Evolutionary conservation across 1,140 invertebrate species (phyloP).

Genomic region (Xylocopa sonorina): DNA sequence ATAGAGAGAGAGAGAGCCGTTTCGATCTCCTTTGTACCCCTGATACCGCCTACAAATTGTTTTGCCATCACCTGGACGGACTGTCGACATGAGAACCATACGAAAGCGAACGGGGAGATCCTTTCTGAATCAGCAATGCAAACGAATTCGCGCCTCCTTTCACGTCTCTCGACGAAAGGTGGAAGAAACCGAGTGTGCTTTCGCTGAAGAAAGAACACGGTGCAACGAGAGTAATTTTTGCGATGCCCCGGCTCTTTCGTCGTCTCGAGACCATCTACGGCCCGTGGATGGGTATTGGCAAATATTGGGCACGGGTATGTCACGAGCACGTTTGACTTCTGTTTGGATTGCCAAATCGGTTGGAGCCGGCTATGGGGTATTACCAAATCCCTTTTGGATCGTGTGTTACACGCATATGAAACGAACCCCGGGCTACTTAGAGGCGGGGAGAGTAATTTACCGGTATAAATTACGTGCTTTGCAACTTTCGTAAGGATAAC

Average conservation of each 20-base stretch:
- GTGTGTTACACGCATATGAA: background rate
- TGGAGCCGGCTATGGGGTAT: background rate
- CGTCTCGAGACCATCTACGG: background rate
- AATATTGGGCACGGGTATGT: conserved; percentile 5
- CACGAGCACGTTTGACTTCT: conserved; percentile 24
- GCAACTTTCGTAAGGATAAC: conserved; percentile 10
- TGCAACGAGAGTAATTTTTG: background rate
- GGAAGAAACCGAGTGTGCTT: background rate
- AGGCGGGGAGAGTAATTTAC: background rate
- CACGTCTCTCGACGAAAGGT: background rate
- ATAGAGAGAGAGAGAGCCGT: background rate
- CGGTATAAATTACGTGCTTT: background rate
- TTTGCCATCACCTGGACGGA: background rate
- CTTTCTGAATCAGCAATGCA: background rate
- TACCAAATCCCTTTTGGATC: conserved; percentile 25
- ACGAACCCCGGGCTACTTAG: background rate
- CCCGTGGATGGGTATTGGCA: background rate
- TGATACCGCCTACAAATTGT: background rate
- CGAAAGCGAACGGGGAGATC: background rate
- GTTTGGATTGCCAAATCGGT: conserved; percentile 35
- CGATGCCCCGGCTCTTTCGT: background rate
- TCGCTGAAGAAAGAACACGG: background rate
- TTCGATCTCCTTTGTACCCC: background rate
- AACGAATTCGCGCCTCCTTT: background rate
- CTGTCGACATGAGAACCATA: background rate